Percentiles rank a stretch among this genome's conserved stretches.
phyloP scores from a whole-genome alignment of 2,888 invertebrate species.

The Campaea margaritaria region DNA sequence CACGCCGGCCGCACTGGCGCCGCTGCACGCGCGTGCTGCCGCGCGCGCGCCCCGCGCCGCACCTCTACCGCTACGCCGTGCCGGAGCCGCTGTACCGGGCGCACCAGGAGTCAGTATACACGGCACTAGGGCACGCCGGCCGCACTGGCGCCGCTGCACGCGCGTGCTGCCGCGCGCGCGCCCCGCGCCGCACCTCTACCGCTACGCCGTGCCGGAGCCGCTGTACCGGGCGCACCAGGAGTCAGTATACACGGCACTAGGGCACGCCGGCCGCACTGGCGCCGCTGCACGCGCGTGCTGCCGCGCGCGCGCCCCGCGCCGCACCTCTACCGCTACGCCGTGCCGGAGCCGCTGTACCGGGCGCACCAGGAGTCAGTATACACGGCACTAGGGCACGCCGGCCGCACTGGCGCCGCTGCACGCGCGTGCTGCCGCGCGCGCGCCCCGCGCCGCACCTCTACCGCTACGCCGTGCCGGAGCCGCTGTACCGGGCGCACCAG shows the following conservation, averaged over 20 bases:
- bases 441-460: no score
- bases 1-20: conserved; percentile 85
- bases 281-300: no score
- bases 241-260: conserved; percentile 58
- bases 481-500: no score
- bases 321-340: no score
- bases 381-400: no score
- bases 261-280: no score
- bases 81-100: conserved; percentile 93
- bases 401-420: no score
- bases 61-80: conserved; percentile 96
- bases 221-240: conserved; percentile 91
- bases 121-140: conserved; percentile 90
- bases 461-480: no score
- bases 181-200: conserved; percentile 93
- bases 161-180: conserved; percentile 91
- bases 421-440: no score
- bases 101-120: conserved; percentile 85
- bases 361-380: no score
- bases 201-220: conserved; percentile 95
- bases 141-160: conserved; percentile 94
- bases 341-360: no score
- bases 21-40: conserved; percentile 94
- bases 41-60: conserved; percentile 91
- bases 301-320: no score